phyloP scores from a whole-genome alignment of 2,888 invertebrate genomes.

The Seira ritae region DNA sequence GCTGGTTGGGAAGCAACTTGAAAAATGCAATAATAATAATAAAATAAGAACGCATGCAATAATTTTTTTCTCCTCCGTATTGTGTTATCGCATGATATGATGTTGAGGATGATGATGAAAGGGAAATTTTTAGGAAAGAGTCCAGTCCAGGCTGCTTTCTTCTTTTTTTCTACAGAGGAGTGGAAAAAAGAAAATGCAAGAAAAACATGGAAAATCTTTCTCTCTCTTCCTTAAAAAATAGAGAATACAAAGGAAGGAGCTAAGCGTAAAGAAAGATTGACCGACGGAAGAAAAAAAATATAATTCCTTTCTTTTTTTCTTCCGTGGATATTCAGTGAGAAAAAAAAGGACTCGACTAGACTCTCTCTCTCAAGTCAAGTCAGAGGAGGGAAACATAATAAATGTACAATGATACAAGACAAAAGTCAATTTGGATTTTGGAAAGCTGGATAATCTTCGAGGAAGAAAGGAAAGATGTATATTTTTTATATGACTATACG shows the following conservation, averaged over 20 bases:
- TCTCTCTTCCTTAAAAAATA: neutral
- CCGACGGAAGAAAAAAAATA: neutral
- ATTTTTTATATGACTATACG: neutral
- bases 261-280: neutral
- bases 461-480: neutral
- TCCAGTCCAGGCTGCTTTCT: neutral
- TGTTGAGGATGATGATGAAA: too few species aligned
- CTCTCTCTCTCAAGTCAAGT: too few species aligned
- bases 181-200: neutral
- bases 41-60: neutral
- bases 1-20: neutral
- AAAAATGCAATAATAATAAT: constrained; percentile 1
- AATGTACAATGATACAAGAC: constrained; percentile 18
- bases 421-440: constrained; percentile 40
- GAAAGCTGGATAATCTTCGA: constrained; percentile 36
- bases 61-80: neutral
- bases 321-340: neutral
- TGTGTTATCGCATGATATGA: constrained; percentile 1
- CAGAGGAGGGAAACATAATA: constrained; percentile 2
- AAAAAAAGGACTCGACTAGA: neutral
- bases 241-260: neutral
- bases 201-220: neutral
- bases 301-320: neutral
- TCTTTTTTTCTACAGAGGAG: too few species aligned
- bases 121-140: neutral